Percentiles rank a stretch among this genome's conserved stretches.
Conservation (phyloP, 92 coral and sea anemone species). For the Meandrina meandrites region DNA sequence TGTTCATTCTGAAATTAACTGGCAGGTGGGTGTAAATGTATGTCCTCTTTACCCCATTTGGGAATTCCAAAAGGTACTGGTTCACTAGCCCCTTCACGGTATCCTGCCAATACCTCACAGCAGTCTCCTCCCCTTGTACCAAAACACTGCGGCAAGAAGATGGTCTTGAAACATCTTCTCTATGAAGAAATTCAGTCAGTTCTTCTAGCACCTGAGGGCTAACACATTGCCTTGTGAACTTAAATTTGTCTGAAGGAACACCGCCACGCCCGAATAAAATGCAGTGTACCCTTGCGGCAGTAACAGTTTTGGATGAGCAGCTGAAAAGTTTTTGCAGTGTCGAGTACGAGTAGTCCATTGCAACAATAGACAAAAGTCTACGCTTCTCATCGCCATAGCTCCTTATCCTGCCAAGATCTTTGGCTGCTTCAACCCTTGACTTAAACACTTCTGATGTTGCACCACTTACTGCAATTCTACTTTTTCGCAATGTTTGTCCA, state of each 20-base stretch:
- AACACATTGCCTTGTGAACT: slow-evolving; percentile 32
- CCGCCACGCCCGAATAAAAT: slow-evolving; percentile 52
- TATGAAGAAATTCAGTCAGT: slow-evolving; percentile 42
- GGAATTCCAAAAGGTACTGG: slow-evolving; percentile 33
- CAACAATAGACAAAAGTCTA: slow-evolving; percentile 11
- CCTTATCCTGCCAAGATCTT: slow-evolving; percentile 33
- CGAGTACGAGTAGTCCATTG: background rate
- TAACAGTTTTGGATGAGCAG: slow-evolving; percentile 11
- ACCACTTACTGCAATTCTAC: slow-evolving; percentile 33
- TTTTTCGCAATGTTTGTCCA: slow-evolving; percentile 13
- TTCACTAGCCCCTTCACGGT: slow-evolving; percentile 24
- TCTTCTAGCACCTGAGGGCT: slow-evolving; percentile 40
- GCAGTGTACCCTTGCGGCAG: slow-evolving; percentile 54
- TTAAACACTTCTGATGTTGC: slow-evolving; percentile 13
- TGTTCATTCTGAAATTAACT: slow-evolving; percentile 23
- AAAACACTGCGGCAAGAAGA: slow-evolving; percentile 56
- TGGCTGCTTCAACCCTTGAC: slow-evolving; percentile 35
- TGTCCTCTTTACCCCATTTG: slow-evolving; percentile 26
- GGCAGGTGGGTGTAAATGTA: slow-evolving; percentile 43
- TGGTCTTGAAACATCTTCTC: slow-evolving; percentile 38
- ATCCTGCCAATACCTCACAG: slow-evolving; percentile 53
- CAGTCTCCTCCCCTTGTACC: slow-evolving; percentile 49
- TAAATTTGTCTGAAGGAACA: slow-evolving; percentile 33
- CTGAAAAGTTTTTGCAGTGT: background rate
- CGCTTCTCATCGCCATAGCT: slow-evolving; percentile 12